These are phyloP conservation scores for Montifringilla adamsi DNA, from an alignment of 2,113 vertebrate species.

Conservation along the genomic window DNA sequence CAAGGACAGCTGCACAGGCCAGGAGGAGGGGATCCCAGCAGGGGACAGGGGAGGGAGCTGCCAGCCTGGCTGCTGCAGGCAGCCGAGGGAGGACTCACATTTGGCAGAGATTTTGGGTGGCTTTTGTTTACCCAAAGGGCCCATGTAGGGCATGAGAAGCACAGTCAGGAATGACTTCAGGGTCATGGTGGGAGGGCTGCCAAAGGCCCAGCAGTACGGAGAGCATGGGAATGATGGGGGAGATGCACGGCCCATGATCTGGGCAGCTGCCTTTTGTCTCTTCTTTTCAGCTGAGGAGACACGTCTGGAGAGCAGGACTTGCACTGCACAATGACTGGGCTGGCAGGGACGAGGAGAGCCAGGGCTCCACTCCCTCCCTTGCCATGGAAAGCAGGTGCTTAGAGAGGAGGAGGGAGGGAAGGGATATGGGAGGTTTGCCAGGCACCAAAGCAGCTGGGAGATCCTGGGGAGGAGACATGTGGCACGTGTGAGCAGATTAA, in stretches of 20 bases:
- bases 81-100: neutral
- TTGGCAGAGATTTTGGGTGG: neutral
- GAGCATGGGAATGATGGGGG: neutral
- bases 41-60: neutral
- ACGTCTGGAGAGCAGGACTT: neutral
- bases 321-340: neutral
- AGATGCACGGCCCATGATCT: fast-evolving
- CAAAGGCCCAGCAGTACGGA: fast-evolving
- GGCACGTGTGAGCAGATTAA: neutral
- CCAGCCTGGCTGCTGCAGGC: neutral
- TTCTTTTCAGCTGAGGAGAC: neutral
- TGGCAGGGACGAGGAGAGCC: neutral
- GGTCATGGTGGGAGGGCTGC: neutral
- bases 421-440: neutral
- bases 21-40: neutral
- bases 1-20: neutral
- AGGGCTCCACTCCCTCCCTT: neutral
- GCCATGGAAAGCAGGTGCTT: neutral
- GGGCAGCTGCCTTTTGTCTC: neutral
- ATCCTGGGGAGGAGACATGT: neutral
- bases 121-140: neutral
- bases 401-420: neutral
- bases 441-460: neutral
- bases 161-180: neutral
- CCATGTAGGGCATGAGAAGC: neutral